Percentiles rank a stretch among this genome's conserved stretches.
Evolutionary conservation across 2,888 invertebrate species (phyloP).

Genomic region (Digitonthophagus gazella): DNA sequence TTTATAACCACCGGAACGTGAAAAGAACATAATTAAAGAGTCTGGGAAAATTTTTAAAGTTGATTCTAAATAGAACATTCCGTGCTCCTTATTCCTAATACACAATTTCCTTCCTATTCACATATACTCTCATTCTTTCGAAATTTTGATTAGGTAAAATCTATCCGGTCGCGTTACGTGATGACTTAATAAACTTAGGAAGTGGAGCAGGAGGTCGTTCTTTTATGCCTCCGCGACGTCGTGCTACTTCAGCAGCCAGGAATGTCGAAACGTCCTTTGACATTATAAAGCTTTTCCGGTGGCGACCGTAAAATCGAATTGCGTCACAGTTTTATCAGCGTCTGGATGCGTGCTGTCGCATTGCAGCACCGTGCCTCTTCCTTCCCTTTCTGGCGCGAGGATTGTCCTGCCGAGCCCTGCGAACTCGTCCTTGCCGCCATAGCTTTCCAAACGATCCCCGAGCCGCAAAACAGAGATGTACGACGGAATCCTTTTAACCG

Average conservation of each 20-base stretch:
- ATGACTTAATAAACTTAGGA: neutral
- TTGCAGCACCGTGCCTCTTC: neutral
- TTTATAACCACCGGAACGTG: neutral
- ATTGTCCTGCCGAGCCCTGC: neutral
- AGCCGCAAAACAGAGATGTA: constrained; percentile 12
- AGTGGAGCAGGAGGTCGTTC: neutral
- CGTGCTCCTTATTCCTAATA: no score
- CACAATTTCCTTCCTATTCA: no score
- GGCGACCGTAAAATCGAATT: neutral
- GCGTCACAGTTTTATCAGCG: neutral
- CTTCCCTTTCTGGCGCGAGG: neutral
- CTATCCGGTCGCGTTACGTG: neutral
- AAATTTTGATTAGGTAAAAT: neutral
- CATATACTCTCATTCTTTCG: neutral
- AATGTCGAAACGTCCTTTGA: neutral
- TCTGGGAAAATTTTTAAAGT: neutral
- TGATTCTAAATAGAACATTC: no score
- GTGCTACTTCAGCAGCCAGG: neutral
- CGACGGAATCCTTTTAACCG: constrained; percentile 12
- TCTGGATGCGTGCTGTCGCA: neutral
- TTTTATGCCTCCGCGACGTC: neutral
- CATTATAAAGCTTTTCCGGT: neutral
- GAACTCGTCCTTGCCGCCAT: neutral
- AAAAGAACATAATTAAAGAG: neutral
- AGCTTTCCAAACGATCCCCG: constrained; percentile 13